Base-by-base conservation (phyloP, 2,888 invertebrate species). In the Acleris holmiana region DNA sequence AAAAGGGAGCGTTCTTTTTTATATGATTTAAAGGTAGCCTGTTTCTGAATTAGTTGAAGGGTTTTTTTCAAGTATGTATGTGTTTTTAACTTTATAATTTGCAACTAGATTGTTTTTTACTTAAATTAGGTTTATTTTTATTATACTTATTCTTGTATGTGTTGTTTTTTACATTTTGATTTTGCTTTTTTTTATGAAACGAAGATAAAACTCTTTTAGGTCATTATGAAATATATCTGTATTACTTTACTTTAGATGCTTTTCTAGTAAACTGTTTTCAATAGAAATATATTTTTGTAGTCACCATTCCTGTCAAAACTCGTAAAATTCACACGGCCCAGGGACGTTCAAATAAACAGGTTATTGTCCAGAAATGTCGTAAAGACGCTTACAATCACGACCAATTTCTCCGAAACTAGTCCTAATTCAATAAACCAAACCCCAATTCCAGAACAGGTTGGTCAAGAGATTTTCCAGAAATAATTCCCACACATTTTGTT, bases 401-500 rank as follows among this genome's bases (percentile, higher is more conserved):
- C 67, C 23, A 62, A 67, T 74, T 70, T 73, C 70, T 74, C 63
- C 66, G 59, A 74, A 82, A 80, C 82, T 70, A 53, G 76, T 78
- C 73, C 74, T 71, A 47, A 74, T 58, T 54, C 58, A 54, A 59
- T 54, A 59, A 78, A 71, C 82, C 80, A 63, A 67, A 69, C 66
- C 61, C 59, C 66, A 51, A 57, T 64, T 54, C 69, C 46, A 70
- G 71, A 79, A 85, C 85, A 82, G 80, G 86, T 86, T 79, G 73
- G 70, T 72, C 71, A 69, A 76, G 76, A 74, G 75, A 68, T 68
- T 54, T 68, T 35, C 55, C 49, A 46, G 60, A 63, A 75, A 35
- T 35, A 35, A 76, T 83, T 85, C 86, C 76, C 86, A 85, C 77
- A 78, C 70, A 73, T 60, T 62, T 69, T 69, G 67, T 60, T 59